These are phyloP conservation scores for Coptotermes formosanus DNA, from an alignment of 1,140 invertebrate genomes.

Conservation along the genomic window DNA sequence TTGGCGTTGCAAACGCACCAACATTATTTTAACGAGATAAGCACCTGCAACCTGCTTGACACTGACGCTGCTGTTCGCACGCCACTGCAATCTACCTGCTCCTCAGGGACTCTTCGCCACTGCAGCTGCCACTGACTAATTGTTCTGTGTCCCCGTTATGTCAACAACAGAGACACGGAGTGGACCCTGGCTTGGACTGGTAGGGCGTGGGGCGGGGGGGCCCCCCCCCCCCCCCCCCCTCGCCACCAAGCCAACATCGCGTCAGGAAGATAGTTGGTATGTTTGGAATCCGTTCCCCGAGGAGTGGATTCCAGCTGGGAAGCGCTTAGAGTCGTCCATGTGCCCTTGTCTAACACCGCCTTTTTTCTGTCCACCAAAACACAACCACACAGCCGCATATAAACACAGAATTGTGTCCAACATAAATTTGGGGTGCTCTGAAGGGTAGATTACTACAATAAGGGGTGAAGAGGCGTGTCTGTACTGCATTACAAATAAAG, in stretches of 20 bases:
- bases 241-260: too few species aligned
- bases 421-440: background rate
- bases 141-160: background rate
- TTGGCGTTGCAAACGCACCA: too few species aligned
- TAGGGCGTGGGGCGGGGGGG: background rate
- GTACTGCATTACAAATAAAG: background rate
- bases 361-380: background rate
- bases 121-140: background rate
- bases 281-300: background rate
- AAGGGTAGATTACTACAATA: background rate
- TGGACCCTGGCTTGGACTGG: background rate
- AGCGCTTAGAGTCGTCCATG: background rate
- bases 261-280: background rate
- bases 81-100: too few species aligned
- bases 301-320: background rate
- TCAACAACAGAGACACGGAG: constrained; percentile 5
- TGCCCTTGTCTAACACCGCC: background rate
- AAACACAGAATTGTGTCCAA: background rate
- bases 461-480: background rate
- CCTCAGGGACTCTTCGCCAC: too few species aligned
- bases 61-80: too few species aligned
- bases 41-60: too few species aligned
- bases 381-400: background rate
- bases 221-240: background rate
- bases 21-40: too few species aligned